Base-by-base conservation (phyloP, 2,888 invertebrate genomes). In the Malthinus flaveolus region DNA sequence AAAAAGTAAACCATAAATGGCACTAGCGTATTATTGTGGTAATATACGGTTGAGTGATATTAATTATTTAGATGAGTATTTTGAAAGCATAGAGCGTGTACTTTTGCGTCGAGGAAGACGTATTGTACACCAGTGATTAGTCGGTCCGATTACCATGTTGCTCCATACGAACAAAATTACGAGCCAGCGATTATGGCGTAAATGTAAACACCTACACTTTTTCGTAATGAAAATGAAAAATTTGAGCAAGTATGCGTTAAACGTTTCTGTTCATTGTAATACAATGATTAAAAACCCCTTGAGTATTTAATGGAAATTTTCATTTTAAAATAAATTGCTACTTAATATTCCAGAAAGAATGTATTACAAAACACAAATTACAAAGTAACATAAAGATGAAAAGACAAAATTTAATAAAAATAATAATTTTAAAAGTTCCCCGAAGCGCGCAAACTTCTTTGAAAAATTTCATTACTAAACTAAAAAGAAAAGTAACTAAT, bases 321-420 rank as follows among this genome's bases (percentile, higher is more conserved):
- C 39, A 52, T 58, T 58, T 58, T 58, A 53, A 58, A 52, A 53
- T 59, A 59, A 54, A 54, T 59, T 49, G 53, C 53, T 45, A 54
- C 49, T 54, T 59, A 54, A 59, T 59, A 59, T 54, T 54, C 53
- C 49, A 37, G 46, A 53, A 59, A 49, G 32, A 59, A 59, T 49
- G 49, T 36, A 59, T 49, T 59, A 49, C 45, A 58, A 56, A 59
- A 59, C 49, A 59, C 44, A 59, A 54, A 59, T 59, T 59, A 50
- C 53, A 53, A 58, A 53, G 58, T 52, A 58, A 54, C 49, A 44
- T 47, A 59, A 59, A 59, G 49, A 54, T 49, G 46, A 59, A 53
- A 53, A 54, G 53, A 50, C 37, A 45, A 54, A 47, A 45, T 52
- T 59, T 59, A 54, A 54, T 49, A 42, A 59, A 53, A 59, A 49